phyloP scores from a whole-genome alignment of 2,113 vertebrate species.

The Pachypanchax playfairii region DNA sequence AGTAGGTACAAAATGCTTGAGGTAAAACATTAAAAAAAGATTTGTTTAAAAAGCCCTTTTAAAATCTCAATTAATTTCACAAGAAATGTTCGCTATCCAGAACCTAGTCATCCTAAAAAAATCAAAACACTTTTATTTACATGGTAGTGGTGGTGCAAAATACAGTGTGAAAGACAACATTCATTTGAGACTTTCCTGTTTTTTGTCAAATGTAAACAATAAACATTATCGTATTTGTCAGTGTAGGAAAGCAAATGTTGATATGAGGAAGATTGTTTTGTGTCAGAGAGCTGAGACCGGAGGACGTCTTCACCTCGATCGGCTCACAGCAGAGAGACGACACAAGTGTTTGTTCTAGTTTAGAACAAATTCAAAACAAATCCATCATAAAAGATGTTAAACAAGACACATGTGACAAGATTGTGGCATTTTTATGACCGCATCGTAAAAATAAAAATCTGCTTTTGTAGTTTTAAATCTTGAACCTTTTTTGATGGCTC shows the following conservation, averaged over 20 bases:
- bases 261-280: conserved; percentile 44
- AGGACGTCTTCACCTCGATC: conserved; percentile 16
- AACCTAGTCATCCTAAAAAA: conserved; percentile 63
- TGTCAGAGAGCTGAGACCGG: conserved; percentile 23
- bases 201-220: conserved; percentile 75
- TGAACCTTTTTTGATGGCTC: conserved; percentile 3
- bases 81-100: conserved; percentile 69
- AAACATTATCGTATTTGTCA: conserved; percentile 46
- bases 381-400: conserved; percentile 6
- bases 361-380: conserved; percentile 41
- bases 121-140: conserved; percentile 70
- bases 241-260: conserved; percentile 39
- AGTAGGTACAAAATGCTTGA: conserved; percentile 78
- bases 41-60: conserved; percentile 76
- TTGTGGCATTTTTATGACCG: not conserved
- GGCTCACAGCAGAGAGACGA: conserved; percentile 20
- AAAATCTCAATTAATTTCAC: conserved; percentile 61
- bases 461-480: no score
- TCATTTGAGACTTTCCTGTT: conserved; percentile 67
- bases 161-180: conserved; percentile 77
- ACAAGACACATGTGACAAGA: conserved; percentile 12
- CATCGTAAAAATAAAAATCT: conserved; percentile 6
- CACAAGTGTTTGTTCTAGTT: conserved; percentile 25
- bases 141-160: conserved; percentile 73
- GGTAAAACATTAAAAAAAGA: conserved; percentile 78